Percentiles rank a stretch among this genome's conserved stretches.
phyloP scores from a whole-genome alignment of 2,888 invertebrate genomes.

The Parelbella ahira region DNA sequence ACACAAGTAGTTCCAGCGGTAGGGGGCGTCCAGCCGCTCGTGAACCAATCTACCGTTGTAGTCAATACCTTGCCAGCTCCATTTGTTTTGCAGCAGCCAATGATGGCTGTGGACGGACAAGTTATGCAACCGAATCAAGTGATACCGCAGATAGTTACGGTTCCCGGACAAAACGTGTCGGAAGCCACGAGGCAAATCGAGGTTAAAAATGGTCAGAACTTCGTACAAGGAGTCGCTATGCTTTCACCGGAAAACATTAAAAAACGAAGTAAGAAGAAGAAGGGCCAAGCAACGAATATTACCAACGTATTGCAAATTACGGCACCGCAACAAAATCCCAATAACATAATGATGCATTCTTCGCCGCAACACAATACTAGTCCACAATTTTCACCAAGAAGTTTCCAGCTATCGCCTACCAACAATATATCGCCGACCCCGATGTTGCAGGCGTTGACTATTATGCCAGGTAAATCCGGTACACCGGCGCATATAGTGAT shows the following conservation, averaged over 20 bases:
- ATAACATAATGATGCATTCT: constrained; percentile 81
- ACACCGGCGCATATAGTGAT: constrained; percentile 88
- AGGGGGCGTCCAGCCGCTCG: constrained; percentile 82
- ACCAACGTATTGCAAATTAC: constrained; percentile 86
- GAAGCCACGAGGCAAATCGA: constrained; percentile 77
- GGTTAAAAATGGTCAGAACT: constrained; percentile 68
- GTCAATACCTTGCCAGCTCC: constrained; percentile 90
- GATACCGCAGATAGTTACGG: constrained; percentile 84
- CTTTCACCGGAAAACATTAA: constrained; percentile 86
- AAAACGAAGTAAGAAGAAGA: constrained; percentile 86
- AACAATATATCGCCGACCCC: constrained; percentile 84
- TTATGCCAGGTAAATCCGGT: constrained; percentile 87
- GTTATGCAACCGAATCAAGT: constrained; percentile 85
- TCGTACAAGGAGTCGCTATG: constrained; percentile 69
- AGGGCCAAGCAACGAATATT: constrained; percentile 84
- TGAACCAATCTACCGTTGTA: constrained; percentile 88
- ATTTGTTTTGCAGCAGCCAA: constrained; percentile 88
- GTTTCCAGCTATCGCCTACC: constrained; percentile 87
- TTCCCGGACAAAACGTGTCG: constrained; percentile 75
- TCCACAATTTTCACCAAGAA: constrained; percentile 85
- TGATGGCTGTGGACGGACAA: constrained; percentile 88
- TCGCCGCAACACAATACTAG: constrained; percentile 71
- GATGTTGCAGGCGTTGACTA: constrained; percentile 87
- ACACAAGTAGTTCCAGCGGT: constrained; percentile 84
- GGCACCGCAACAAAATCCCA: constrained; percentile 83